Conservation (phyloP, 2,113 vertebrate genomes). For the Lates calcarifer region DNA sequence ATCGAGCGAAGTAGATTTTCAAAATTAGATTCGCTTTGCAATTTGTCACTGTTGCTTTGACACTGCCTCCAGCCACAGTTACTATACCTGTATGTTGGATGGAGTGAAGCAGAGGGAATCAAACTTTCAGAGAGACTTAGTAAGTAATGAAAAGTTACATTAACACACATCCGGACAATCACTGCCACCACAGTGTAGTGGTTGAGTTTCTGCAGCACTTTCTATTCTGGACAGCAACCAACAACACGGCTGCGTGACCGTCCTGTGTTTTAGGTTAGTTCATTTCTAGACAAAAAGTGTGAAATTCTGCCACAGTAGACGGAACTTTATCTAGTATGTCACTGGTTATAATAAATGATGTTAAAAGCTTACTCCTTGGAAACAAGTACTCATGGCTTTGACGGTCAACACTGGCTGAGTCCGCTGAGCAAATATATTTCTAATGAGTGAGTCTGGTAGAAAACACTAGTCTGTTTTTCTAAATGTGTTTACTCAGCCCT, state of each 20-base stretch:
- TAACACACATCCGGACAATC: too few relatives aligned
- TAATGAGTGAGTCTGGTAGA: neutral
- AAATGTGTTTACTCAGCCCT: constrained; percentile 31
- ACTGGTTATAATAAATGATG: neutral
- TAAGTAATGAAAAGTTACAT: neutral
- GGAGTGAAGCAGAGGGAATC: neutral
- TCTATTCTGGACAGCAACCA: constrained; percentile 43
- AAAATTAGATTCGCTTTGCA: neutral
- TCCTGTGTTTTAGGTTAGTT: constrained; percentile 11
- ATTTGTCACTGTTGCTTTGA: neutral
- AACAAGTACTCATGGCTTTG: neutral
- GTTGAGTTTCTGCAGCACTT: constrained; percentile 41
- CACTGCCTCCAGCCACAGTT: neutral
- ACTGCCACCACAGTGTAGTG: too few relatives aligned
- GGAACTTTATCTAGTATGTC: neutral
- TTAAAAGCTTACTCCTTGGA: neutral
- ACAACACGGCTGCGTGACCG: neutral
- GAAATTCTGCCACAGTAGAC: constrained; percentile 11
- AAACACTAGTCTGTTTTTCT: constrained; percentile 5
- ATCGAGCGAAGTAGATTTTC: neutral
- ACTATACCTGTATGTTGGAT: neutral
- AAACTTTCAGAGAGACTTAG: neutral
- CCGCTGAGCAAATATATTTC: neutral
- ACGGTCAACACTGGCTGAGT: constrained; percentile 1
- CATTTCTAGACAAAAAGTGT: neutral